Evolutionary conservation across 2,888 invertebrate species (phyloP).

Genomic region (Frankliniella intonsa): DNA sequence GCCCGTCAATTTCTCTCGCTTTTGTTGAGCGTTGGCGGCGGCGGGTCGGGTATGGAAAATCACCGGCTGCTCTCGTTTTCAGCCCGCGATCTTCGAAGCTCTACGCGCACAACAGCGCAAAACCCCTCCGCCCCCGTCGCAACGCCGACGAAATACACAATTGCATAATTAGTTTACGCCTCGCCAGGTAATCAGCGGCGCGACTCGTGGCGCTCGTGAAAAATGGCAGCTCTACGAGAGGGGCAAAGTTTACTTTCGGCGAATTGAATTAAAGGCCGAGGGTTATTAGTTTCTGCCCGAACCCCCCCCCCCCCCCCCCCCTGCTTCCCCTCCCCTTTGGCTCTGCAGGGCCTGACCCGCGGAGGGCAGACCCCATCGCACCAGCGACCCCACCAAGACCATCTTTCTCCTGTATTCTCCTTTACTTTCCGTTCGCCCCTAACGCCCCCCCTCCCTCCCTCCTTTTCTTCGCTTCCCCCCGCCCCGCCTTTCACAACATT

Average conservation of each 20-base stretch:
- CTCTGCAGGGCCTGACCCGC: not conserved
- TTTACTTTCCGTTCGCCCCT: not conserved
- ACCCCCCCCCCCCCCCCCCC: not conserved
- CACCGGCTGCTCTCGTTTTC: not conserved
- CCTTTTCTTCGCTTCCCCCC: not conserved
- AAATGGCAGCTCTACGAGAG: conserved; percentile 12
- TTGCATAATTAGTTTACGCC: not conserved
- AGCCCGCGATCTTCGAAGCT: too few species aligned
- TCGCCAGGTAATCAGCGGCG: conserved; percentile 4
- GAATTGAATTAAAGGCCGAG: conserved; percentile 25
- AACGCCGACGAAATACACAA: not conserved
- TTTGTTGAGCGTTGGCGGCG: too few species aligned
- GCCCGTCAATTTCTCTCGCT: too few species aligned
- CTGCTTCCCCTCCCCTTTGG: not conserved
- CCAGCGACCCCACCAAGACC: too few species aligned
- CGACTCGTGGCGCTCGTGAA: not conserved
- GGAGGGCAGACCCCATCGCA: not conserved
- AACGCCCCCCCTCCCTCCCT: not conserved
- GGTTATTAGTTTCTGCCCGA: conserved; percentile 22
- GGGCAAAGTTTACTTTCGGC: conserved; percentile 15
- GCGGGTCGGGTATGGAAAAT: too few species aligned
- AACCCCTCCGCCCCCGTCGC: too few species aligned
- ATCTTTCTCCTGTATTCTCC: not conserved
- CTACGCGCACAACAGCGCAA: too few species aligned
- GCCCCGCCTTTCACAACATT: too few species aligned